Conservation (phyloP, 2,797 vertebrate species). For the Morelia viridis region DNA sequence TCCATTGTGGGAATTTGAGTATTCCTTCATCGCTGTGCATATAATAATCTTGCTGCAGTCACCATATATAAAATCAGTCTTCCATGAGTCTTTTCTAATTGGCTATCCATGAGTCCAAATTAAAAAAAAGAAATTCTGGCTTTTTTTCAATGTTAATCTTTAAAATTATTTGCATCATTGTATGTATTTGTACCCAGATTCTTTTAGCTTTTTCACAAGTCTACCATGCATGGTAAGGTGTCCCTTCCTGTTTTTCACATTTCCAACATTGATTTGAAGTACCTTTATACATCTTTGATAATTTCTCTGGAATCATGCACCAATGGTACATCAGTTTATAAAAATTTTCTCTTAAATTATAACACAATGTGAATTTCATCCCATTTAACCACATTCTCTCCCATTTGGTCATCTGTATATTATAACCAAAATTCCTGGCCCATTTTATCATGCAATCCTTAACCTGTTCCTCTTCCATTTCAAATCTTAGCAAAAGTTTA, state of each 20-base stretch:
- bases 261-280: not conserved
- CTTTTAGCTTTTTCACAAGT: not conserved
- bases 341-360: not conserved
- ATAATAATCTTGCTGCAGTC: not conserved
- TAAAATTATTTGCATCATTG: not conserved
- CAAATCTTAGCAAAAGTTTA: not conserved
- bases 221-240: not conserved
- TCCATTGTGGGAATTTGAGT: not conserved
- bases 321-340: not conserved
- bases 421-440: not conserved
- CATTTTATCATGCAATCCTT: not conserved
- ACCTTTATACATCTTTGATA: not conserved
- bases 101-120: not conserved
- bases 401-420: not conserved
- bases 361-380: not conserved
- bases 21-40: not conserved
- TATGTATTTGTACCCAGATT: not conserved
- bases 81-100: not conserved
- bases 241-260: not conserved
- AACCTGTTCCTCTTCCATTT: not conserved
- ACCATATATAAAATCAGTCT: not conserved
- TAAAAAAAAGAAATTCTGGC: not conserved
- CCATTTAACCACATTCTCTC: not conserved
- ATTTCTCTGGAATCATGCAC: not conserved
- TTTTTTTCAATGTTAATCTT: not conserved